Conservation (phyloP, 2,797 vertebrate genomes). For the Thamnophis elegans region DNA sequence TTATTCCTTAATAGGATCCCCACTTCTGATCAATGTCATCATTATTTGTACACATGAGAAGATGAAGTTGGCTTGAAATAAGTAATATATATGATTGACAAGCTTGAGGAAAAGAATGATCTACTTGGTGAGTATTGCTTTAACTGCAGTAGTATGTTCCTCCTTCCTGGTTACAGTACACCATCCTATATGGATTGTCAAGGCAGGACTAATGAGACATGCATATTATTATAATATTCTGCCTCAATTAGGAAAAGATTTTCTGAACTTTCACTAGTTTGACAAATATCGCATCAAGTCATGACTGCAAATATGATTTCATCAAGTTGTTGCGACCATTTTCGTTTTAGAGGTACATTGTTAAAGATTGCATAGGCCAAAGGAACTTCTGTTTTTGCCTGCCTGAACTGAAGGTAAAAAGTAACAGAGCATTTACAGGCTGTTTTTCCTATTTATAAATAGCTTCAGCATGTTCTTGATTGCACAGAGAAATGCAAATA, state of each 20-base stretch:
- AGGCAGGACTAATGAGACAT: conserved; percentile 66
- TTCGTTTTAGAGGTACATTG: background rate
- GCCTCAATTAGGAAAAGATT: conserved; percentile 53
- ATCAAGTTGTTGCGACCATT: background rate
- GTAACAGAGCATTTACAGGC: background rate
- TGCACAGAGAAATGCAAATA: background rate
- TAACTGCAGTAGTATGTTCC: conserved; percentile 58
- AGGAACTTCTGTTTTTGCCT: background rate
- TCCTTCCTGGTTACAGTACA: conserved; percentile 26
- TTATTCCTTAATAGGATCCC: background rate
- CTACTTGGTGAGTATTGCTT: conserved; percentile 44
- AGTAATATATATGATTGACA: background rate
- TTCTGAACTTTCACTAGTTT: conserved; percentile 39
- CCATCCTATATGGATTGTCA: conserved; percentile 55
- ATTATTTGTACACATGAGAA: background rate
- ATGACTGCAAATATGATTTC: background rate
- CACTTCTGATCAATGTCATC: background rate
- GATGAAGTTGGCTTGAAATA: background rate
- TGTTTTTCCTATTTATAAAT: background rate
- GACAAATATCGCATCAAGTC: background rate
- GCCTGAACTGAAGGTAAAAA: background rate
- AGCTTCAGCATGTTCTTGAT: background rate
- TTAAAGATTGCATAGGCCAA: background rate
- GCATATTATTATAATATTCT: conserved; percentile 61
- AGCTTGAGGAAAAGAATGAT: background rate